A percentile compares a stretch with the other conserved stretches of the same genome.
Conservation (phyloP, 2,888 invertebrate genomes). For the Magallana nippona region DNA sequence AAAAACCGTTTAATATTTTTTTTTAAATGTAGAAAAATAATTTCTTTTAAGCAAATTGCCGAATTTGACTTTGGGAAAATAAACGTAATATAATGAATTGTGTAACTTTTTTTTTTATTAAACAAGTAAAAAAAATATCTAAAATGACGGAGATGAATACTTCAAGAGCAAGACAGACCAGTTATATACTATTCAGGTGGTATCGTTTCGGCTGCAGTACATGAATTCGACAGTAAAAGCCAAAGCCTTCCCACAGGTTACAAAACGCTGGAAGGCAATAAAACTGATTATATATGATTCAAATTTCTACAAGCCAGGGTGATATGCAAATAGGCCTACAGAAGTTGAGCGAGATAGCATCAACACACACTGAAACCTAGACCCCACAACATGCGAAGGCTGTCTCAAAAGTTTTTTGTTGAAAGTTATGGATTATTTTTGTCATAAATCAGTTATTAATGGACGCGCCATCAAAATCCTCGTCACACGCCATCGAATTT, state of each 20-base stretch:
- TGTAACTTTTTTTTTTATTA: too few species aligned
- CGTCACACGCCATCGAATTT: conserved; percentile 4
- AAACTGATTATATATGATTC: conserved; percentile 35
- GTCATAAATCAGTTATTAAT: conserved; percentile 11
- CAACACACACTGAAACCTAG: neutral
- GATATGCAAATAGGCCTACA: conserved; percentile 7
- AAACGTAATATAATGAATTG: too few species aligned
- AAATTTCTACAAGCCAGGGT: conserved; percentile 24
- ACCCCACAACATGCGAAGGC: conserved; percentile 16
- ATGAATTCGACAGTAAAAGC: neutral
- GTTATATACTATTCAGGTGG: too few species aligned
- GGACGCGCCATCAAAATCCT: neutral
- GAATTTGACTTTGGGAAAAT: too few species aligned
- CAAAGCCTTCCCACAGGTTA: neutral
- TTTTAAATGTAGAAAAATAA: too few species aligned
- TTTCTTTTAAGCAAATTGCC: too few species aligned
- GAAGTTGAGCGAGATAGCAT: conserved; percentile 22
- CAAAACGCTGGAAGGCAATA: neutral
- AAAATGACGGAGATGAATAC: too few species aligned
- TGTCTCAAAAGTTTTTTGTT: conserved; percentile 1
- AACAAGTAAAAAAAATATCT: too few species aligned
- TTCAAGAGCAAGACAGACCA: too few species aligned
- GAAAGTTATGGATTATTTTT: conserved; percentile 18
- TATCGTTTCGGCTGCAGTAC: neutral
- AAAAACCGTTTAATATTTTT: too few species aligned